phyloP scores from a whole-genome alignment of 2,113 vertebrate species.

The Phalacrocorax aristotelis region DNA sequence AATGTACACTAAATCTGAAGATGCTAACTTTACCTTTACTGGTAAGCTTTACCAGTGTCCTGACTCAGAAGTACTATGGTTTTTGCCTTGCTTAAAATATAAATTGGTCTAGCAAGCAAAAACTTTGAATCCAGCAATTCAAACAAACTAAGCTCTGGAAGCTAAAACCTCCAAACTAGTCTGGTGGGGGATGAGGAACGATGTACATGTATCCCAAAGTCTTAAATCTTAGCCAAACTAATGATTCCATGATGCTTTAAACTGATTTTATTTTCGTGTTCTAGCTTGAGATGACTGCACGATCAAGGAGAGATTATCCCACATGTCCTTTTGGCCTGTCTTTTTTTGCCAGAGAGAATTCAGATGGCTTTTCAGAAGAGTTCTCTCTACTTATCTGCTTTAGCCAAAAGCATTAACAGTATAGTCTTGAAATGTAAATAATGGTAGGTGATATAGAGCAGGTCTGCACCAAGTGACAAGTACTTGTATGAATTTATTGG shows the following conservation, averaged over 20 bases:
- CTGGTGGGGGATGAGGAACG: background rate
- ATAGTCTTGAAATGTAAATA: slow-evolving; percentile 14
- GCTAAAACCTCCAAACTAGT: background rate
- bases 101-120: background rate
- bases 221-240: background rate
- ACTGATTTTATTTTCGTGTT: background rate
- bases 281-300: background rate
- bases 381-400: background rate
- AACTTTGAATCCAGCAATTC: background rate
- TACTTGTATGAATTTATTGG: background rate
- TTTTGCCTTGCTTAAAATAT: slow-evolving; percentile 36
- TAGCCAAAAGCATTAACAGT: background rate
- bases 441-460: background rate
- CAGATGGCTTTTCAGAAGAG: background rate
- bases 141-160: background rate
- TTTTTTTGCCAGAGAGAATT: background rate
- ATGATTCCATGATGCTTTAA: background rate
- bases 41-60: slow-evolving; percentile 3
- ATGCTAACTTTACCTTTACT: background rate
- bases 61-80: background rate
- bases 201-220: background rate
- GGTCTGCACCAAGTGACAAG: background rate
- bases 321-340: background rate
- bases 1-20: slow-evolving; percentile 22
- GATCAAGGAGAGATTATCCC: background rate